Base-by-base conservation (phyloP, 1,140 invertebrate species). In the Drosophila littoralis region DNA sequence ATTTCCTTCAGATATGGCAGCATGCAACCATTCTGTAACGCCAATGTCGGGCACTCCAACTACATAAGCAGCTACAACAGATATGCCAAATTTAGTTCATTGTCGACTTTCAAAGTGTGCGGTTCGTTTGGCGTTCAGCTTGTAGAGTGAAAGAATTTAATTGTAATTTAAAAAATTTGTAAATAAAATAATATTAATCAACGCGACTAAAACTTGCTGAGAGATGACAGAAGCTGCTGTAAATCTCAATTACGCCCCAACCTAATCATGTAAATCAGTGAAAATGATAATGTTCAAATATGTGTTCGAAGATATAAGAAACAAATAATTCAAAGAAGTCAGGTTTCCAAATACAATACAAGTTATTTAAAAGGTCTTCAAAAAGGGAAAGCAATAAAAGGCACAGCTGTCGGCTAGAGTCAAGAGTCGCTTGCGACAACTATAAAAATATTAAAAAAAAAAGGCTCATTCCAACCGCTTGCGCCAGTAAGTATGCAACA, bases 401-500 rank as follows among this genome's bases (percentile, higher is more conserved):
- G 10, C 17, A 46, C 67, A 64, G 50, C 67, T 70, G 59, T 38
- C 67, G 54, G 4, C 17, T 32, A 33, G 50, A 40, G 22, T 48
- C 42, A 15, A 63, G 17, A 55, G 42, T 38, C 48, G 17, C 40
- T 64, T 64, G 60, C 40, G 51, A 55, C 40, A 17, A 48, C 42
- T 64, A 66, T 35, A 38, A 48, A 32, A 13, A 32, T 57, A 48
- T 35, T 4, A 15, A 59, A 17, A 51, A 58, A 50, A 50, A 42
- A 33, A 8, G 8, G n/a, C 58, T 75, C 46, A 59, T 70, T 84
- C 61, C 66, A 60, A 38, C 28, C 43, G 51, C 67, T 40, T 81
- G 42, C 60, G 36, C 75, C 67, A 38, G 83, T 88, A 88, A 82
- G 83, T 85, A 88, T 73, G 67, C 71, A 79, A 78, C 46, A 51